Evolutionary conservation across 2,797 vertebrate genomes (phyloP).

Genomic region (Apodemus agrarius): DNA sequence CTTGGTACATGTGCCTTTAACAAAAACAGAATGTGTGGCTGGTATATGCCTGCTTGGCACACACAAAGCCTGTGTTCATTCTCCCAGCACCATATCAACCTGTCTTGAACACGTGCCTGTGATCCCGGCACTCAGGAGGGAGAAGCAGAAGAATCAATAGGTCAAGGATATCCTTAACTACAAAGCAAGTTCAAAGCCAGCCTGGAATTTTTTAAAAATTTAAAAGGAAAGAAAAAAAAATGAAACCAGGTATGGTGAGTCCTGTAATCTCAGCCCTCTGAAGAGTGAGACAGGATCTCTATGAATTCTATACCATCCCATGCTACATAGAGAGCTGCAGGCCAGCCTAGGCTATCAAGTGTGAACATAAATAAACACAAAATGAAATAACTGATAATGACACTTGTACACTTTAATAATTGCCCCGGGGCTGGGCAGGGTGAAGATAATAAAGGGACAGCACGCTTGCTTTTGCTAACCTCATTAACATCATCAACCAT

Average conservation of each 20-base stretch:
- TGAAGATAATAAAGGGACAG: neutral
- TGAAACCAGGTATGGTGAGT: neutral
- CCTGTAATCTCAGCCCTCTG: neutral
- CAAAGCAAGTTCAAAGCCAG: neutral
- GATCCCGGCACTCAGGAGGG: neutral
- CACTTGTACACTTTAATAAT: neutral
- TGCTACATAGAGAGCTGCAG: neutral
- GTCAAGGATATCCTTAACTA: neutral
- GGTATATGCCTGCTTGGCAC: neutral
- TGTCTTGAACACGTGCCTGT: too few species aligned
- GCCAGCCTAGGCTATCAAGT: neutral
- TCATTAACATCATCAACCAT: neutral
- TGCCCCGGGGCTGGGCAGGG: neutral
- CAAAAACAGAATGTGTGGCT: neutral
- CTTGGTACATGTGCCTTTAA: neutral
- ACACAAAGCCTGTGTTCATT: neutral
- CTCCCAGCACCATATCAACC: neutral
- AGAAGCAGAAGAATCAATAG: neutral
- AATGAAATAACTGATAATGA: neutral
- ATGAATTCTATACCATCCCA: neutral
- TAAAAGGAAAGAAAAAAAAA: neutral
- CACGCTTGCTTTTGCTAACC: neutral
- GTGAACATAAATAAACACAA: neutral
- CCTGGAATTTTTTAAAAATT: neutral
- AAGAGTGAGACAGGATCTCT: neutral